Base-by-base conservation (phyloP, 2,888 invertebrate genomes). In the Agrotis ipsilon region DNA sequence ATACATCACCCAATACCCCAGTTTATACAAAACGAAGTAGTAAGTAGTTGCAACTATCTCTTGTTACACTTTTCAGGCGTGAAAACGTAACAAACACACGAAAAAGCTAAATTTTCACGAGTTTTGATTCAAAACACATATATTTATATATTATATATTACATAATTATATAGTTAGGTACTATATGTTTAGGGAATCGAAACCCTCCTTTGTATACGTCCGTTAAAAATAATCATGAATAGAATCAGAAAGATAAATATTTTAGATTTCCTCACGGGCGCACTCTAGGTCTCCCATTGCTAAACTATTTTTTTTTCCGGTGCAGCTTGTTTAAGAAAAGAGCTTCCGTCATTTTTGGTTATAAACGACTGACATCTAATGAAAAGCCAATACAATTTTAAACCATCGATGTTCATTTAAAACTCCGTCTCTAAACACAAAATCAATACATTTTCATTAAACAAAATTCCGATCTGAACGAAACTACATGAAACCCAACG, bases 401-500 rank as follows among this genome's bases (percentile, higher is more conserved):
- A 9, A 16, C 27, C 43, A 1, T 58, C 16, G 2, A 21, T 21
- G 3, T 39, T 45, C 13, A 27, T 39, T 48, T 6, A 32, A 55
- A 4, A 75, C 14, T 49, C 16, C 19, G 43, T 18, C 14, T 21
- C 1, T 11, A 59, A 60, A 59, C 9, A 39, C 9, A 39, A 54
- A 70, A 70, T 59, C 63, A 57, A 65, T 64, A 60, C 49, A 52
- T 48, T 58, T 65, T 52, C 45, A 57, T 39, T 74, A 32, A 51
- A 58, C 16, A 46, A 54, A 63, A 61, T 58, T 68, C 21, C 39
- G 60, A 46, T 70, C 39, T 48, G 54, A 57, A 58, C 13, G 21
- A 43, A 63, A 65, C 55, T 60, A 64, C 51, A 51, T 43, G 11
- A 55, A 69, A 65, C 21, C 45, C 45, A 24, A 61, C 21, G 64